These are phyloP conservation scores for Indicator maculatus DNA, from an alignment of 2,113 vertebrate genomes.

Conservation along the genomic window DNA sequence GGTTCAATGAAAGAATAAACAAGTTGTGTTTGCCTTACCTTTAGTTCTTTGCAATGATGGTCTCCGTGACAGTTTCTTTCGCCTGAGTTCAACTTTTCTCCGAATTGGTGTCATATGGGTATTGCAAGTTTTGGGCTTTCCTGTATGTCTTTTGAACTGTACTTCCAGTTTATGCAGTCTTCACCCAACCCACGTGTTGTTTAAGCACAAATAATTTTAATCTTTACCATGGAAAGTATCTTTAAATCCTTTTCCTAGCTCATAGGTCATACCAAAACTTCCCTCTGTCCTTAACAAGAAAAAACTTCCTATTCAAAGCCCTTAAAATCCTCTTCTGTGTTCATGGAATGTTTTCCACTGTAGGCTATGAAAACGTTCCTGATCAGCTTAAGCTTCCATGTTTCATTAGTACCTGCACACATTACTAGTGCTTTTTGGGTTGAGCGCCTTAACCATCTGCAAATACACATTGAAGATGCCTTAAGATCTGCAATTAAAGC, in stretches of 20 bases:
- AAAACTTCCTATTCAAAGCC: background rate
- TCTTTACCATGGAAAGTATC: background rate
- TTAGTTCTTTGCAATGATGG: background rate
- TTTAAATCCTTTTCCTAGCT: background rate
- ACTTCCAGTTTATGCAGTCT: background rate
- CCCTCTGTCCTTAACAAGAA: background rate
- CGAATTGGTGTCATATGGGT: background rate
- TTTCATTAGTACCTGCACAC: background rate
- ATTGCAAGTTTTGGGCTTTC: background rate
- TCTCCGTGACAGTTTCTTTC: background rate
- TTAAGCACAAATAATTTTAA: background rate
- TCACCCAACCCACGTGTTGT: background rate
- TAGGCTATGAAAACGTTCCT: background rate
- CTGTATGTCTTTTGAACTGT: background rate
- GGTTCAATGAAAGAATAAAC: background rate
- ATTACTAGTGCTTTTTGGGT: background rate
- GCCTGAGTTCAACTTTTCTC: background rate
- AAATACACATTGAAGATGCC: background rate
- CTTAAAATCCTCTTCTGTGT: background rate
- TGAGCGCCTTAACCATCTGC: background rate
- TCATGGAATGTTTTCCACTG: background rate
- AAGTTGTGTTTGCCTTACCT: background rate
- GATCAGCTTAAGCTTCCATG: background rate
- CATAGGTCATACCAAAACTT: background rate
- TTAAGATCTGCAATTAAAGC: background rate